Evolutionary conservation across 2,797 vertebrate species (phyloP).

Genomic region (Halcyon chelicuti): DNA sequence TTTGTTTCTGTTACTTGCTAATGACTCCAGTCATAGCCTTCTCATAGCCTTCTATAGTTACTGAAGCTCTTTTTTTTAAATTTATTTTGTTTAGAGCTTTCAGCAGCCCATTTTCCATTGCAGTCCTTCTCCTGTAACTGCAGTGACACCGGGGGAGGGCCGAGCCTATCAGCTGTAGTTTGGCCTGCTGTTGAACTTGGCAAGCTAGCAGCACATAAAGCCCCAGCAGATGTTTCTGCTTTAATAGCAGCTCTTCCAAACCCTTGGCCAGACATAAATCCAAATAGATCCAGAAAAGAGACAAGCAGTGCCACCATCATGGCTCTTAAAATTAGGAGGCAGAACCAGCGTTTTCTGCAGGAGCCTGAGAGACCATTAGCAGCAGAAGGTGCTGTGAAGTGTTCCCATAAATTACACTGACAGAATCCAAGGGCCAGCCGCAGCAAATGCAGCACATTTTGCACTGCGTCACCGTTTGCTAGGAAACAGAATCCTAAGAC

Average conservation of each 20-base stretch:
- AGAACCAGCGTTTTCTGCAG: constrained; percentile 26
- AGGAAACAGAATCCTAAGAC: constrained; percentile 40
- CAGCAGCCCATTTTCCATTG: background rate
- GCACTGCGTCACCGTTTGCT: background rate
- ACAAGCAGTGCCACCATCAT: constrained; percentile 2
- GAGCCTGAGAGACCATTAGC: constrained; percentile 5
- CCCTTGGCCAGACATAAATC: constrained; percentile 11
- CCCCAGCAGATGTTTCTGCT: constrained; percentile 38
- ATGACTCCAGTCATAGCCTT: background rate
- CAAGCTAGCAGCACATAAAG: background rate
- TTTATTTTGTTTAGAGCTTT: background rate
- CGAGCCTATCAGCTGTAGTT: constrained; percentile 29
- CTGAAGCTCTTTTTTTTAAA: background rate
- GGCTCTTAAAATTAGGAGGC: constrained; percentile 51
- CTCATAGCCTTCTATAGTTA: background rate
- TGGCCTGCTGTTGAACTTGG: constrained; percentile 28
- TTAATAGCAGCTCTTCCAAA: constrained; percentile 40
- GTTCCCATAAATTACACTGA: background rate
- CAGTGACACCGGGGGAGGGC: constrained; percentile 23
- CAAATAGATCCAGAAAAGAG: constrained; percentile 12
- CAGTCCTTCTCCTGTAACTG: background rate
- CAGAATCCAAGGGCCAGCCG: background rate
- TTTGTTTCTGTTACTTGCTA: background rate
- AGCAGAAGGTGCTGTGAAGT: background rate
- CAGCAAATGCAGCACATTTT: constrained; percentile 13